These are phyloP conservation scores for Mesorhabditis sp. DNA, from an alignment of 2,888 invertebrate species.

Conservation along the genomic window DNA sequence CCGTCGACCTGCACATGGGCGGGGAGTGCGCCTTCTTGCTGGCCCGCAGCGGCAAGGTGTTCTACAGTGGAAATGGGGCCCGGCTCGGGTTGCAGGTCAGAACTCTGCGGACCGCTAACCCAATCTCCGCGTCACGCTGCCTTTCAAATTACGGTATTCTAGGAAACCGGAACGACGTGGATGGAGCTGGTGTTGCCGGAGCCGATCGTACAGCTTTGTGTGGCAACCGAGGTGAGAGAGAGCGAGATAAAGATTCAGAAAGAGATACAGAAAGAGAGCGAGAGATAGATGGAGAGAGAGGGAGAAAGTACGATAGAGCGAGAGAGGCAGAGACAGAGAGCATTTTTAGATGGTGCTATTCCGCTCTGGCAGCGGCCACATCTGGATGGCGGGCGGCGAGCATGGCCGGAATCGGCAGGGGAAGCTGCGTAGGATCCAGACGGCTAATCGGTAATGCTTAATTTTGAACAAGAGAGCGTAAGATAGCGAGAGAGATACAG, in stretches of 20 bases:
- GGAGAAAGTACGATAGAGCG: no score
- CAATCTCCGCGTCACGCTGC: neutral
- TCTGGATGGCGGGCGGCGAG: conserved; percentile 47
- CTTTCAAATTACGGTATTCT: neutral
- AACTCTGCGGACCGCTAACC: neutral
- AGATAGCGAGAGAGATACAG: no score
- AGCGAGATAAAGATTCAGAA: neutral
- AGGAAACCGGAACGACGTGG: conserved; percentile 46
- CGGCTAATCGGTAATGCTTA: neutral
- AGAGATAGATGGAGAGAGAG: conserved; percentile 25
- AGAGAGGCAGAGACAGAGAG: neutral
- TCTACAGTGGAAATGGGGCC: conserved; percentile 80
- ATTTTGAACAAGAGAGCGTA: neutral
- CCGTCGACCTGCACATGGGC: conserved; percentile 78
- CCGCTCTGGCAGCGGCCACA: conserved; percentile 51
- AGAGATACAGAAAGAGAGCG: neutral
- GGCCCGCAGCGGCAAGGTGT: conserved; percentile 85
- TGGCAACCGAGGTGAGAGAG: conserved; percentile 41
- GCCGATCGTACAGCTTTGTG: conserved; percentile 44
- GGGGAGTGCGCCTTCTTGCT: conserved; percentile 88
- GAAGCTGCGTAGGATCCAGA: conserved; percentile 18
- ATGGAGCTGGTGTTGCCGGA: conserved; percentile 48
- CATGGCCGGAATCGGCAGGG: conserved; percentile 30
- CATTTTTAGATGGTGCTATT: conserved; percentile 33
- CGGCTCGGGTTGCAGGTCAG: conserved; percentile 66